phyloP scores from a whole-genome alignment of 2,113 vertebrate genomes.

The Dromaius novaehollandiae region DNA sequence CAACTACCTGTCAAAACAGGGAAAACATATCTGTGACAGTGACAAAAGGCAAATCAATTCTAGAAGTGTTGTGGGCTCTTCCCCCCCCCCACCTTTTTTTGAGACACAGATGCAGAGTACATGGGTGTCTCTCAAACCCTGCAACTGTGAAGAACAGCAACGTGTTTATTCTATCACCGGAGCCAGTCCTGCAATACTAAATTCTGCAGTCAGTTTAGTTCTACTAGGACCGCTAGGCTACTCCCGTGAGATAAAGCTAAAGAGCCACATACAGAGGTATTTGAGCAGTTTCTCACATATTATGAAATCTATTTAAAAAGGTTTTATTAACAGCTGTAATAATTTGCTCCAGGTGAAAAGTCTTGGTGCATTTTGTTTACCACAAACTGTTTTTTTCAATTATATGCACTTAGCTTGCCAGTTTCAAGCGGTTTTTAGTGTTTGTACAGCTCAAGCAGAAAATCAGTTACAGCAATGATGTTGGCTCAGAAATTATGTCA shows the following conservation, averaged over 20 bases:
- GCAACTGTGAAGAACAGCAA: constrained; percentile 33
- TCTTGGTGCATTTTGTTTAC: constrained; percentile 2
- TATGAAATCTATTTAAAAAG: constrained; percentile 29
- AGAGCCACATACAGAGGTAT: neutral
- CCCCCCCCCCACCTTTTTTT: neutral
- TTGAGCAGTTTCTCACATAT: constrained; percentile 30
- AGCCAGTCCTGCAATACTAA: neutral
- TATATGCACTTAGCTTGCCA: neutral
- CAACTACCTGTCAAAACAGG: constrained; percentile 85
- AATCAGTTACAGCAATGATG: constrained; percentile 44
- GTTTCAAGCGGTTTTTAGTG: constrained; percentile 22
- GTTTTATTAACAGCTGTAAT: constrained; percentile 51
- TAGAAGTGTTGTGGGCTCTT: constrained; percentile 48
- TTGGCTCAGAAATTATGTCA: constrained; percentile 26
- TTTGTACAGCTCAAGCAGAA: constrained; percentile 52
- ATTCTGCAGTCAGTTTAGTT: neutral
- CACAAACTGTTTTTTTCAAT: neutral
- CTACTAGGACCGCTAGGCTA: neutral
- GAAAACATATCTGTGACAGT: constrained; percentile 81
- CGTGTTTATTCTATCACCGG: neutral
- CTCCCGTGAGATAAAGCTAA: neutral
- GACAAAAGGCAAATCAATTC: constrained; percentile 85
- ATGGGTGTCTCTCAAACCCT: constrained; percentile 28
- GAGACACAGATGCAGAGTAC: constrained; percentile 49
- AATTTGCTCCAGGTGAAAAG: constrained; percentile 44